phyloP scores from a whole-genome alignment of 2,113 vertebrate genomes.

The Neoarius graeffei region DNA sequence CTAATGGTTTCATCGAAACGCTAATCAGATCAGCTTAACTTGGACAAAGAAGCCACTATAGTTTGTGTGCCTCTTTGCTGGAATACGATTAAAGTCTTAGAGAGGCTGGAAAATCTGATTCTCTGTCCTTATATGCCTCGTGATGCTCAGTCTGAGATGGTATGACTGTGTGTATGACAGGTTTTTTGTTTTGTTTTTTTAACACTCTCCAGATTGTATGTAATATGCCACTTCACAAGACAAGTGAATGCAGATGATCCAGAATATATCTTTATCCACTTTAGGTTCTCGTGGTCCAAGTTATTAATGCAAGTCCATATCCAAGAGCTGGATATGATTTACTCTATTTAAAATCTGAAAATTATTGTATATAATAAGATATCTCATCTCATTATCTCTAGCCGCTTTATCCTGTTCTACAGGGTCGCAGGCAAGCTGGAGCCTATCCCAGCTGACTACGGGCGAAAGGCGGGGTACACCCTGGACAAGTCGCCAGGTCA shows the following conservation, averaged over 20 bases:
- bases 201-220: background rate
- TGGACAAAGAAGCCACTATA: background rate
- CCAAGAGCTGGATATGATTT: background rate
- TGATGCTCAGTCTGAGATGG: background rate
- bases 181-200: background rate
- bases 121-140: background rate
- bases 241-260: no score
- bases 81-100: background rate
- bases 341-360: background rate
- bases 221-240: background rate
- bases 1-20: background rate
- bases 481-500: no score
- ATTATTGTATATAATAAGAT: no score
- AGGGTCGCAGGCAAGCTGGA: no score
- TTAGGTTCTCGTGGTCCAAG: background rate
- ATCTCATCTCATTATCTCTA: no score
- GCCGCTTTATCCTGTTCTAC: no score
- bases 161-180: background rate
- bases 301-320: background rate
- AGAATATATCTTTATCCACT: background rate
- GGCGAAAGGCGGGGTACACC: no score
- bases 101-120: background rate
- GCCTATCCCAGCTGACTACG: no score
- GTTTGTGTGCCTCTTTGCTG: background rate
- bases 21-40: slow-evolving; percentile 12